Evolutionary conservation across 2,797 vertebrate species (phyloP).

Genomic region (Eurystomus glaucurus): DNA sequence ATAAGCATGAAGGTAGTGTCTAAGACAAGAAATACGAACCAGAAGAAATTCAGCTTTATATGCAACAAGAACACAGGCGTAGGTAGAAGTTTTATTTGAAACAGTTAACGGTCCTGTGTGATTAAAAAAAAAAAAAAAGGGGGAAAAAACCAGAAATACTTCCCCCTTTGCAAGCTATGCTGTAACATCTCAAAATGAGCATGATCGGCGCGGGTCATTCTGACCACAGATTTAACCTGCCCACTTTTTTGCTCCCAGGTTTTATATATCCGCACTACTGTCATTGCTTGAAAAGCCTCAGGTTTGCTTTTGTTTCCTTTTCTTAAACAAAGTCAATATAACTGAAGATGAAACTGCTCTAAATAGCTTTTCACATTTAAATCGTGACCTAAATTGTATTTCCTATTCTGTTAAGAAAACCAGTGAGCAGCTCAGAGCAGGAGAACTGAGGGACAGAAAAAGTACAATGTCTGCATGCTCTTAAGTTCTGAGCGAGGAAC

Average conservation of each 20-base stretch:
- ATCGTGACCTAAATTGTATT: background rate
- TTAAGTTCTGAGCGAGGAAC: background rate
- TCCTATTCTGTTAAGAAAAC: background rate
- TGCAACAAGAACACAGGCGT: background rate
- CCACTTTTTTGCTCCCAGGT: background rate
- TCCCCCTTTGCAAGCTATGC: background rate
- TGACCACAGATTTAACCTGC: background rate
- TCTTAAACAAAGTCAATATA: background rate
- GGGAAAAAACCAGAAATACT: background rate
- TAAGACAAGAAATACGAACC: slow-evolving; percentile 64
- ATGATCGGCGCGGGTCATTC: background rate
- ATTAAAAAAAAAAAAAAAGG: background rate
- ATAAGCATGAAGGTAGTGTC: slow-evolving; percentile 89
- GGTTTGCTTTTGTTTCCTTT: background rate
- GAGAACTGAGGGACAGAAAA: background rate
- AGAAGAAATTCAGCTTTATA: background rate
- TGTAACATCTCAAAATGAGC: background rate
- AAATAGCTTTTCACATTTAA: background rate
- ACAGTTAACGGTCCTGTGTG: background rate
- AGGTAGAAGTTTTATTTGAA: background rate
- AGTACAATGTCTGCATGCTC: fast-evolving
- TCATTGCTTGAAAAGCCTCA: background rate
- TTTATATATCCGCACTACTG: background rate
- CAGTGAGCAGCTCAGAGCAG: background rate
- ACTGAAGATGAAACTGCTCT: background rate